Evolutionary conservation across 2,113 vertebrate species (phyloP).

Genomic region (Struthio camelus): DNA sequence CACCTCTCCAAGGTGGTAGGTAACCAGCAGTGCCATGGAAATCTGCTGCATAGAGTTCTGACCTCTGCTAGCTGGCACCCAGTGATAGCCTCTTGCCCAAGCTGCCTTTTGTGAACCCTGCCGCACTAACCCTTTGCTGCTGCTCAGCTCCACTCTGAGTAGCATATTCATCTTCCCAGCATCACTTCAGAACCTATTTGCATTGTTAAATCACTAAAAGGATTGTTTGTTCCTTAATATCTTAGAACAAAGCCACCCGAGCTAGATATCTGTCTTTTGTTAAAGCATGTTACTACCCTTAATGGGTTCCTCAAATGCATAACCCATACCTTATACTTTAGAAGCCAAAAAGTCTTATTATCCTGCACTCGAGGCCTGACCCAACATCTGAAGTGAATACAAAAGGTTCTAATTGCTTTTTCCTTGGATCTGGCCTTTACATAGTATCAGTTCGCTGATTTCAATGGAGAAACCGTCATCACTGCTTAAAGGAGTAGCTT

Average conservation of each 20-base stretch:
- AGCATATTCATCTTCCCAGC: constrained; percentile 8
- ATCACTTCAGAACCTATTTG: constrained; percentile 4
- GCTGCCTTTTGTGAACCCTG: not conserved
- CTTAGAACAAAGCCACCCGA: constrained; percentile 4
- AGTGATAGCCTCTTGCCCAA: not conserved
- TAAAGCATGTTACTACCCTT: not conserved
- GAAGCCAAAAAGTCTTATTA: not conserved
- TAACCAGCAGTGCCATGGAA: not conserved
- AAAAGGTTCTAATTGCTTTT: not conserved
- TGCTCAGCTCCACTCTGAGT: not conserved
- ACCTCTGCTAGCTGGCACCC: not conserved
- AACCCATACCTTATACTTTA: not conserved
- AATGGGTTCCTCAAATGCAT: not conserved
- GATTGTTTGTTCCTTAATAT: not conserved
- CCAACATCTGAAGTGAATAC: not conserved
- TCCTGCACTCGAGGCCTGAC: not conserved
- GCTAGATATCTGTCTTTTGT: not conserved
- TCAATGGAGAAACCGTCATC: not conserved
- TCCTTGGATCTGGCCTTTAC: not conserved
- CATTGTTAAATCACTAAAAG: not conserved
- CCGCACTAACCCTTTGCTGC: not conserved
- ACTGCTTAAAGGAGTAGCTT: not conserved
- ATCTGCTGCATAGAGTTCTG: not conserved
- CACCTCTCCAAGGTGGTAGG: not conserved
- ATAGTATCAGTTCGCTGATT: not conserved